Percentiles rank a stretch among this genome's conserved stretches.
Conservation (phyloP, 2,888 invertebrate species). For the Microdon myrmicae region DNA sequence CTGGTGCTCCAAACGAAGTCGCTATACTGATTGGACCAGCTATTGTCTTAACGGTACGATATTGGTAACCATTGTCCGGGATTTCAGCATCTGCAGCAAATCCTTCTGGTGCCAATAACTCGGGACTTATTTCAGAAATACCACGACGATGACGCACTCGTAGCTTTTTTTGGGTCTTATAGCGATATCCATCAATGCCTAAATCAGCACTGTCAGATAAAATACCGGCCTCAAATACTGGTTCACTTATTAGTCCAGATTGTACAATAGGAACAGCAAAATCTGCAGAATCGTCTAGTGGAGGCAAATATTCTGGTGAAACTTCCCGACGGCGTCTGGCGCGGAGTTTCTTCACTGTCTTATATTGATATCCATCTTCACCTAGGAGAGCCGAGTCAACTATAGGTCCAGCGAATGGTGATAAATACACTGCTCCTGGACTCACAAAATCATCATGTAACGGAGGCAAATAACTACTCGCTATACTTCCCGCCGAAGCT, state of each 20-base stretch:
- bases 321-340: constrained; percentile 56
- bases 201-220: constrained; percentile 20
- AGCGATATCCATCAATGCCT: constrained; percentile 40
- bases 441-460: constrained; percentile 18
- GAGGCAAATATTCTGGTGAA: constrained; percentile 49
- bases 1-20: no score
- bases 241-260: no score
- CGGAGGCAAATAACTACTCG: constrained; percentile 36
- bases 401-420: constrained; percentile 21
- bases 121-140: constrained; percentile 57
- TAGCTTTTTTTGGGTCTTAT: constrained; percentile 32
- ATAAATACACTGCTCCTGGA: constrained; percentile 38
- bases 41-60: constrained; percentile 42
- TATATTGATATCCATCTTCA: constrained; percentile 55
- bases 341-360: constrained; percentile 55
- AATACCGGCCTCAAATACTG: constrained; percentile 22
- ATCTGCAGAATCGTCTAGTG: no score
- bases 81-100: constrained; percentile 8
- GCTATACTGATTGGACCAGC: no score
- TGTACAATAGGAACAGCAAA: no score
- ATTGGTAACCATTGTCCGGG: constrained; percentile 43
- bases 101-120: constrained; percentile 54
- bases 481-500: constrained; percentile 20
- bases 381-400: constrained; percentile 16
- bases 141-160: constrained; percentile 51